Base-by-base conservation (phyloP, 2,888 invertebrate species). In the Neuroscelio doddi region DNA sequence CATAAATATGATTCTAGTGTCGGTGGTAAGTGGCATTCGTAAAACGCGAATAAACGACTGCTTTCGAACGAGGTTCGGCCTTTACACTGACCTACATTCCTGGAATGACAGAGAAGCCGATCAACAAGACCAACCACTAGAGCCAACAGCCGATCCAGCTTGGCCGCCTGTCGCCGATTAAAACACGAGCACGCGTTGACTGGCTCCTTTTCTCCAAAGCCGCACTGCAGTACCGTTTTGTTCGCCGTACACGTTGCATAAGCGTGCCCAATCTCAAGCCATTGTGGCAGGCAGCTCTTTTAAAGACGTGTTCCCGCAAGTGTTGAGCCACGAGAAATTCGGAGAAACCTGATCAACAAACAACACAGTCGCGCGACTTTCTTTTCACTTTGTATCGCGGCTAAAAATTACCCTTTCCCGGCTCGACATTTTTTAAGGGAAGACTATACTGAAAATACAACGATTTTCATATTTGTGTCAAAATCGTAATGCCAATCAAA, bases 21-120 rank as follows among this genome's bases (percentile, higher is more conserved):
- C n/a, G n/a, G n/a, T n/a, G n/a, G n/a, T n/a, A 21, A 10, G 24
- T n/a, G 5, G 26, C 5, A 24, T 36, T n/a, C 8, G 41, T 12
- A 26, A 41, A 64, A 17, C 32, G 61, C 53, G 49, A 61, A 53
- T 34, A 41, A 72, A 67, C 71, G 67, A 68, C 72, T 68, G 76
- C 80, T 80, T 80, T 81, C 80, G 74, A 80, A 75, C 63, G 58
- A 58, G 62, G 66, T 55, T 71, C 77, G 82, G 81, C 80, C 81
- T 82, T 81, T 82, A 81, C 81, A 82, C 79, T 81, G 82, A 82
- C 82, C 82, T 68, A 82, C 78, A 80, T 82, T 74, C 71, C 66
- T 53, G 53, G 56, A 73, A 73, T 77, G 74, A 73, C 75, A 68
- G 70, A 61, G 59, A 59, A 24, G 41, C 24, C 41, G 41, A 41